These are phyloP conservation scores for Glaucidium brasilianum DNA, from an alignment of 2,113 vertebrate genomes.

Conservation along the genomic window DNA sequence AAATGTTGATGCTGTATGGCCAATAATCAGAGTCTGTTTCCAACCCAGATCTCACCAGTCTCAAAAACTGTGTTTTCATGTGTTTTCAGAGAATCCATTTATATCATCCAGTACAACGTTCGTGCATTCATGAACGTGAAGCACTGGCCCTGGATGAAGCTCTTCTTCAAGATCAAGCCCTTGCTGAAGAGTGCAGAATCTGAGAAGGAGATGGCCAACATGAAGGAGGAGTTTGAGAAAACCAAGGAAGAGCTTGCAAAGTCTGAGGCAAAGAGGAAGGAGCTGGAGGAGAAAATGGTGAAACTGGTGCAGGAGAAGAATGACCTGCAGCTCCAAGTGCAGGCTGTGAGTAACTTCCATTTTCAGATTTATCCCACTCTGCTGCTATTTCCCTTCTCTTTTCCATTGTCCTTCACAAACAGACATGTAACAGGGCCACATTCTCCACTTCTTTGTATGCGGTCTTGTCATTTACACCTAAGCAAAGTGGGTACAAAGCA, in stretches of 20 bases:
- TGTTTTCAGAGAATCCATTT: conserved; percentile 80
- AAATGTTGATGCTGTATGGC: not conserved
- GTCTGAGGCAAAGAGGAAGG: conserved; percentile 80
- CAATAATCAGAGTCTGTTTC: not conserved
- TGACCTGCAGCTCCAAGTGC: conserved; percentile 75
- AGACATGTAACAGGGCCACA: not conserved
- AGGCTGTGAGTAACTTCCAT: conserved; percentile 61
- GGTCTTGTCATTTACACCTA: not conserved
- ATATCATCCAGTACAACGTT: conserved; percentile 87
- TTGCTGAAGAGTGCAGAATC: conserved; percentile 85
- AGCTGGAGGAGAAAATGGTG: conserved; percentile 86
- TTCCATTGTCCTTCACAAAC: not conserved
- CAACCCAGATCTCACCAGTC: not conserved
- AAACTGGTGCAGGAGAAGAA: conserved; percentile 83
- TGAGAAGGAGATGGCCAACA: conserved; percentile 68
- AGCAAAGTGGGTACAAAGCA: not conserved
- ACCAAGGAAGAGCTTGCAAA: conserved; percentile 79
- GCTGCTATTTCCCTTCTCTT: not conserved
- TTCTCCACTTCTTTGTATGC: not conserved
- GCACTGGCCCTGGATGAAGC: conserved; percentile 81
- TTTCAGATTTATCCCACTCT: not conserved
- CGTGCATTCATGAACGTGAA: conserved; percentile 48
- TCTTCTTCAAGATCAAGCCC: conserved; percentile 78
- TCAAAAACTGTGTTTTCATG: not conserved
- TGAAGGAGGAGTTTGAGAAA: conserved; percentile 82